phyloP scores from a whole-genome alignment of 2,797 vertebrate species.

The Tenualosa ilisha region DNA sequence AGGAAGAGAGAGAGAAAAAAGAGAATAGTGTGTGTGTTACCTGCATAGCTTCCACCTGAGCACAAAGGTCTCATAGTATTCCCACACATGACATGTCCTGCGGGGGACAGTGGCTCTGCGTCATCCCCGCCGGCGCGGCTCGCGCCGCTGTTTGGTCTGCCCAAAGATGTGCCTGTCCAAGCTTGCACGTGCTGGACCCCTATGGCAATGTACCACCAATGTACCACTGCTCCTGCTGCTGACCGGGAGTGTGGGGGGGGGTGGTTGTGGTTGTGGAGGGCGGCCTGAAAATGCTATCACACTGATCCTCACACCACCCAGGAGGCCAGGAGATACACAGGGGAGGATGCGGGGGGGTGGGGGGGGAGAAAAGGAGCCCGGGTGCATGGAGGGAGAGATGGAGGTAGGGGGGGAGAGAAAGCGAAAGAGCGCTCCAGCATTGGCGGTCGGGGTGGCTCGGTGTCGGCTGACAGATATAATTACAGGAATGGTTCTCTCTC shows the following conservation, averaged over 20 bases:
- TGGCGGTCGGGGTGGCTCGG: slow-evolving; percentile 70
- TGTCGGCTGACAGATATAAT: slow-evolving; percentile 82
- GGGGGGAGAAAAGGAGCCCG: background rate
- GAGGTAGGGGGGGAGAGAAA: slow-evolving; percentile 14
- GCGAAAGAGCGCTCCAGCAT: slow-evolving; percentile 48
- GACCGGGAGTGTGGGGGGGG: background rate
- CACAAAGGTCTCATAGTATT: background rate
- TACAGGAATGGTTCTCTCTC: slow-evolving; percentile 71
- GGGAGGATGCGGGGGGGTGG: background rate
- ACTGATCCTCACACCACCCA: slow-evolving; percentile 34
- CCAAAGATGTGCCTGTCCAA: background rate
- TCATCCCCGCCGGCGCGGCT: background rate
- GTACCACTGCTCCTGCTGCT: background rate
- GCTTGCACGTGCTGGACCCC: background rate
- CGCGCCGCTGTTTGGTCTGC: background rate
- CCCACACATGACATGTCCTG: slow-evolving; percentile 12
- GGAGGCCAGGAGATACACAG: background rate
- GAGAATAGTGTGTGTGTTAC: background rate
- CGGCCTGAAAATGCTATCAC: background rate
- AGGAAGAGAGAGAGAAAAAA: background rate
- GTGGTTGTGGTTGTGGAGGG: background rate
- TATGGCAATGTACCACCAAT: background rate
- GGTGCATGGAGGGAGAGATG: background rate
- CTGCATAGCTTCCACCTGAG: background rate
- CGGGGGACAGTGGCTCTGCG: background rate